phyloP scores from a whole-genome alignment of 2,113 vertebrate genomes.

The Alligator sinensis region DNA sequence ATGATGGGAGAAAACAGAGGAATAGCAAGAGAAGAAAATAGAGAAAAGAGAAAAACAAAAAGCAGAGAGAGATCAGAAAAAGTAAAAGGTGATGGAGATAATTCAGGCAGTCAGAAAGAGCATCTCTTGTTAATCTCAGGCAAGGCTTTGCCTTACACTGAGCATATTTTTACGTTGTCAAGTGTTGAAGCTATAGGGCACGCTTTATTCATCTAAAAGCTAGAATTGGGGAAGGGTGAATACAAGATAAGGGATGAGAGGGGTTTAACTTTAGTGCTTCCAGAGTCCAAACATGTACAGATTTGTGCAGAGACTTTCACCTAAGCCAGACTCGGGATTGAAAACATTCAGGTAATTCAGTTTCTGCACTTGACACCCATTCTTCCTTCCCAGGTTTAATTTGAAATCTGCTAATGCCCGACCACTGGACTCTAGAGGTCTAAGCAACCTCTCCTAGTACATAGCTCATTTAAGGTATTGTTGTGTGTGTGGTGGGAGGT shows the following conservation, averaged over 20 bases:
- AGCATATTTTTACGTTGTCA: background rate
- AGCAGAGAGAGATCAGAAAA: background rate
- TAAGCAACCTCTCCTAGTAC: background rate
- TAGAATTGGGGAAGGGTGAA: background rate
- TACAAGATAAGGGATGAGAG: background rate
- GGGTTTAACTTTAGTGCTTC: background rate
- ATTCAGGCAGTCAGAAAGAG: background rate
- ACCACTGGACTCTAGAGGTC: background rate
- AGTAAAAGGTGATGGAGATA: background rate
- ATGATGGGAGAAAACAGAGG: background rate
- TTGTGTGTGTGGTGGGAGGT: background rate
- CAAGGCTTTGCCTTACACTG: background rate
- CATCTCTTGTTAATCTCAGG: background rate
- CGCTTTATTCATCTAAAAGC: background rate
- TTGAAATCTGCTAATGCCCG: background rate
- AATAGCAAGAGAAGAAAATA: background rate
- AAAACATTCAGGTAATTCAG: background rate
- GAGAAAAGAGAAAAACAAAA: background rate
- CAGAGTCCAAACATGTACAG: background rate
- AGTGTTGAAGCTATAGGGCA: background rate
- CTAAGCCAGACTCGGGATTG: background rate
- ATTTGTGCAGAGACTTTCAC: background rate
- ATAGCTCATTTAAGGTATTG: background rate
- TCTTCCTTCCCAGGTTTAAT: background rate
- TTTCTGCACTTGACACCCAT: background rate